These are phyloP conservation scores for Glyphotaelius pellucidus DNA, from an alignment of 2,888 invertebrate genomes.

Conservation along the genomic window DNA sequence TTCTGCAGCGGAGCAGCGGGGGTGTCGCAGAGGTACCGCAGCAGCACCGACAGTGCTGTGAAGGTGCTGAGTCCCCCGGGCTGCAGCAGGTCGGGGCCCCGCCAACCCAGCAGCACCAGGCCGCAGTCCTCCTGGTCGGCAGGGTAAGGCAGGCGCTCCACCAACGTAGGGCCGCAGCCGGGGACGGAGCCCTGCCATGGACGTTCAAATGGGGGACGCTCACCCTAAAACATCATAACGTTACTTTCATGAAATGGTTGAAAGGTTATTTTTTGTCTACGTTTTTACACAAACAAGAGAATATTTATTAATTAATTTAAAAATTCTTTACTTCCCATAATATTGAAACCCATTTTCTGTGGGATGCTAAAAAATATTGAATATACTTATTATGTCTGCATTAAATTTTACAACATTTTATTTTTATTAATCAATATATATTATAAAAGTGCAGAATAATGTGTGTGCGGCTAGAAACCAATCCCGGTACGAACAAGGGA, in stretches of 20 bases:
- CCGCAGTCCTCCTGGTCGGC: slow-evolving; percentile 92
- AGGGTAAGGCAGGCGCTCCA: slow-evolving; percentile 82
- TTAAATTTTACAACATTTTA: too few species aligned
- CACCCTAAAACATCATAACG: slow-evolving; percentile 70
- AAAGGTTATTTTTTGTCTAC: not conserved
- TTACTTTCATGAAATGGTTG: not conserved
- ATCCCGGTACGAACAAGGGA: too few species aligned
- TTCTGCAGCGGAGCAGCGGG: slow-evolving; percentile 90
- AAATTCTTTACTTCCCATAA: not conserved
- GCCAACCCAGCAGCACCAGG: slow-evolving; percentile 86
- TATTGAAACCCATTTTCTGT: too few species aligned
- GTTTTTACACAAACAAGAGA: not conserved
- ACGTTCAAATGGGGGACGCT: slow-evolving; percentile 78
- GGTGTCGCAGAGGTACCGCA: slow-evolving; percentile 92
- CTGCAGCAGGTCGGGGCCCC: slow-evolving; percentile 83
- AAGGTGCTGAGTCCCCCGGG: slow-evolving; percentile 78
- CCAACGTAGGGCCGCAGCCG: slow-evolving; percentile 78
- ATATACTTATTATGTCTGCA: too few species aligned
- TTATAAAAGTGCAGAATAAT: too few species aligned
- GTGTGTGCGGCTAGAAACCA: too few species aligned
- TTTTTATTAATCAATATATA: too few species aligned
- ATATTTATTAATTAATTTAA: not conserved
- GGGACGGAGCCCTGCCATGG: slow-evolving; percentile 89
- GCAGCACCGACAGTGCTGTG: slow-evolving; percentile 81
- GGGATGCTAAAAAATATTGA: too few species aligned